phyloP scores from a whole-genome alignment of 2,113 vertebrate genomes.

The Pycnonotus jocosus region DNA sequence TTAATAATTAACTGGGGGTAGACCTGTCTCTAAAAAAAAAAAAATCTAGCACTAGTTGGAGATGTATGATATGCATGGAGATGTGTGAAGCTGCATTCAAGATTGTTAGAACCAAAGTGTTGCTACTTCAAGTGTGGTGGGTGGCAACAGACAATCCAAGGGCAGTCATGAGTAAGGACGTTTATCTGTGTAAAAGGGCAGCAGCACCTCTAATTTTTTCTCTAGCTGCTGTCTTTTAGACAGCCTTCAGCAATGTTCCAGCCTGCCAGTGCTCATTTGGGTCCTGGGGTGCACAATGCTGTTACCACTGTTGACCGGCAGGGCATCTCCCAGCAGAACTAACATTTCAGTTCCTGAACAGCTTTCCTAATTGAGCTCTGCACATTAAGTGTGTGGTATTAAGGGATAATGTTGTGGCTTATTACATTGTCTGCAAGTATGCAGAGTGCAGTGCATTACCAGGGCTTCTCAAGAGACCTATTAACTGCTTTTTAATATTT shows the following conservation, averaged over 20 bases:
- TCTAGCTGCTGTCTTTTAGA: neutral
- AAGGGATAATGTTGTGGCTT: slow-evolving; percentile 12
- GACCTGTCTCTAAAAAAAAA: neutral
- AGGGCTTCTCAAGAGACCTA: slow-evolving; percentile 18
- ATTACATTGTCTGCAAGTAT: slow-evolving; percentile 36
- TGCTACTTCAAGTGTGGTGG: neutral
- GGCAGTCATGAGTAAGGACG: neutral
- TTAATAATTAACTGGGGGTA: neutral
- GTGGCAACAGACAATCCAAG: neutral
- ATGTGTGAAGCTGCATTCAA: neutral
- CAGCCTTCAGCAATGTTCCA: neutral
- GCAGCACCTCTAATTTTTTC: neutral
- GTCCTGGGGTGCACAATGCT: neutral
- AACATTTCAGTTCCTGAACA: neutral
- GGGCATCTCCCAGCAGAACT: neutral
- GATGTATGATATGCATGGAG: neutral
- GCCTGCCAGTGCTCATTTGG: neutral
- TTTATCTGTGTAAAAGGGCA: neutral
- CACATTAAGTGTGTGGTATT: neutral
- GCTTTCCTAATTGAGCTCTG: neutral
- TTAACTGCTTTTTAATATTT: slow-evolving; percentile 36
- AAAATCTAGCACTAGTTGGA: neutral
- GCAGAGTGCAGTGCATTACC: neutral
- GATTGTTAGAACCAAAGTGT: neutral
- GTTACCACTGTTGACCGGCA: neutral